A percentile compares a stretch with the other conserved stretches of the same genome.
These are phyloP conservation scores for Cherax destructor DNA, from an alignment of 1,140 invertebrate species.

Conservation along the genomic window DNA sequence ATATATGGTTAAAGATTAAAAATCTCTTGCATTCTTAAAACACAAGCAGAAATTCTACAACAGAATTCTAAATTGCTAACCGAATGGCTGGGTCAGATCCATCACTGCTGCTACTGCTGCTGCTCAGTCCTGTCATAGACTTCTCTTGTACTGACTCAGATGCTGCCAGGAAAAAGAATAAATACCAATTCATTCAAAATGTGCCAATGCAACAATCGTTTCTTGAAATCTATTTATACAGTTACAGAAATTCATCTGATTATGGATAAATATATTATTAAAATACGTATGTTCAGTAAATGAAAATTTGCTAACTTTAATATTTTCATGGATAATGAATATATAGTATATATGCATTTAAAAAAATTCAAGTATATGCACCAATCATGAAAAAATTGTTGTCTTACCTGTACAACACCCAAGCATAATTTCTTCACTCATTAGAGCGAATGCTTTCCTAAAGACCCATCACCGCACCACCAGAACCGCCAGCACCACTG, in stretches of 20 bases:
- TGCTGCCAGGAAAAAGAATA: neutral
- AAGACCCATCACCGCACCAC: slow-evolving; percentile 10
- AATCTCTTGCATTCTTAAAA: too few species aligned
- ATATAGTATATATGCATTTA: too few species aligned
- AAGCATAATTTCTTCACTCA: neutral
- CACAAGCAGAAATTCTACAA: neutral
- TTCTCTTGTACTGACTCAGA: neutral
- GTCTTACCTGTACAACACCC: slow-evolving; percentile 15
- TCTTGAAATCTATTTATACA: neutral
- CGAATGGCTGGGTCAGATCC: neutral
- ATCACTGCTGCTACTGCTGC: neutral
- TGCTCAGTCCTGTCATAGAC: neutral
- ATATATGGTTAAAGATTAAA: too few species aligned
- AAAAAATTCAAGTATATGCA: neutral
- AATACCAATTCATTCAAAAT: neutral
- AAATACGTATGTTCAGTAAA: too few species aligned
- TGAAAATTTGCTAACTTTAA: too few species aligned
- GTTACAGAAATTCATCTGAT: neutral
- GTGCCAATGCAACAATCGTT: neutral
- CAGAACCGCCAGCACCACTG: neutral
- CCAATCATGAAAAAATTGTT: neutral
- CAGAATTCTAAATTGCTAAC: neutral
- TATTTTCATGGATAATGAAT: neutral
- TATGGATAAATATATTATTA: neutral
- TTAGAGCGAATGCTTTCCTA: neutral